Evolutionary conservation across 2,888 invertebrate genomes (phyloP).

Genomic region (Hypsopygia costalis): DNA sequence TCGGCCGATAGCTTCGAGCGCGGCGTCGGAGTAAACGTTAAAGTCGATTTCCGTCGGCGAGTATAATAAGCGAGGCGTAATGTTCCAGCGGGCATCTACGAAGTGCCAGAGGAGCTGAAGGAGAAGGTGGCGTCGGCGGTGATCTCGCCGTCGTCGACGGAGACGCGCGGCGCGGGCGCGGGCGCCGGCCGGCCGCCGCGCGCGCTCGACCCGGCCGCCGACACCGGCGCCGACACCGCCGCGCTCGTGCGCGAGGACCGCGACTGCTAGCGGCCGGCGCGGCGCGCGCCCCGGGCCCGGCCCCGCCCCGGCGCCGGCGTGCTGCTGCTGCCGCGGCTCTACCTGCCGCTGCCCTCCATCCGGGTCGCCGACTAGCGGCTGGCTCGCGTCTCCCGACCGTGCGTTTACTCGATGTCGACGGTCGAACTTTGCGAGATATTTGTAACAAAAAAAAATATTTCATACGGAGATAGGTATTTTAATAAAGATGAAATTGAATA

Average conservation of each 20-base stretch:
- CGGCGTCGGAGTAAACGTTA: too few species aligned
- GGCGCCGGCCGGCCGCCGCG: slow-evolving; percentile 85
- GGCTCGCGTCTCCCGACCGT: too few species aligned
- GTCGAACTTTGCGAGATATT: too few species aligned
- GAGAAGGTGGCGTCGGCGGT: slow-evolving; percentile 87
- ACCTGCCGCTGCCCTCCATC: slow-evolving; percentile 1
- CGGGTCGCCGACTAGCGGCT: slow-evolving; percentile 2
- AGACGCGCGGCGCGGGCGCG: slow-evolving; percentile 88
- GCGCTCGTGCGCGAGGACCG: slow-evolving; percentile 94
- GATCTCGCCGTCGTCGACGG: slow-evolving; percentile 89
- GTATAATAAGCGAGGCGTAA: too few species aligned
- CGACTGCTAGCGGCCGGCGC: slow-evolving; percentile 52
- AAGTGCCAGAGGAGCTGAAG: slow-evolving; percentile 89
- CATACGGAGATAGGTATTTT: too few species aligned
- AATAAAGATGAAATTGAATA: too few species aligned
- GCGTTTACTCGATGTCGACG: too few species aligned
- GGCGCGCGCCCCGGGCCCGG: slow-evolving; percentile 14
- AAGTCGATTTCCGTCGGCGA: too few species aligned
- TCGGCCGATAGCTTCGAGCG: too few species aligned
- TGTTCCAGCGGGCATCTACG: slow-evolving; percentile 84
- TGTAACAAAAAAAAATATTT: too few species aligned
- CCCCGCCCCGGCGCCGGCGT: slow-evolving; percentile 7
- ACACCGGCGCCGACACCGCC: slow-evolving; percentile 95
- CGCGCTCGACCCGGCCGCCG: slow-evolving; percentile 91
- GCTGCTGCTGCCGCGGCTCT: not conserved